Conservation (phyloP, 2,113 vertebrate species). For the Anarrhichthys ocellatus region DNA sequence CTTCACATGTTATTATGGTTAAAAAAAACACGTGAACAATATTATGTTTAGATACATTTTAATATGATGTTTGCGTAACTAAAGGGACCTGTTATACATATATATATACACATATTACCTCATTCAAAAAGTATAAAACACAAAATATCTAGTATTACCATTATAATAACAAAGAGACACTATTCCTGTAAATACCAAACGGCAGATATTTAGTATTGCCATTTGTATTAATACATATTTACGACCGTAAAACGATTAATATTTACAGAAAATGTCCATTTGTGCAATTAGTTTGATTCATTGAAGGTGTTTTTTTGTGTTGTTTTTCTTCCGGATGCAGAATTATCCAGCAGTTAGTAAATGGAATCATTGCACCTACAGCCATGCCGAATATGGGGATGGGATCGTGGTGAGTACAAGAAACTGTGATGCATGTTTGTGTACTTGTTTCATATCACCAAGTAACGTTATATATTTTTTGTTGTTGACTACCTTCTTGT, state of each 20-base stretch:
- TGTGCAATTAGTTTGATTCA: not conserved
- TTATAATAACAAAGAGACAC: not conserved
- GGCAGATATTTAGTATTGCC: not conserved
- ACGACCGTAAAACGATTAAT: not conserved
- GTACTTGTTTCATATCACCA: not conserved
- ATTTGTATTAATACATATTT: not conserved
- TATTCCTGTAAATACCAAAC: not conserved
- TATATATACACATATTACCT: not conserved
- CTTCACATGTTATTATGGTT: not conserved
- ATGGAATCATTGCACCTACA: slow-evolving; percentile 95
- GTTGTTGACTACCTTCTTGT: slow-evolving; percentile 9
- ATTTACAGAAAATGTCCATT: not conserved
- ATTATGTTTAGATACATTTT: not conserved
- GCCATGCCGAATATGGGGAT: slow-evolving; percentile 93
- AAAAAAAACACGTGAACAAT: not conserved
- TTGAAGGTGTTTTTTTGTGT: not conserved
- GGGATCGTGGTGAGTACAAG: slow-evolving; percentile 90
- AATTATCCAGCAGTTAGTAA: slow-evolving; percentile 97
- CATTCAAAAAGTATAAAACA: not conserved
- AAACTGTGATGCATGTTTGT: not conserved
- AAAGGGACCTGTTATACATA: not conserved
- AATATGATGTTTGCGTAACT: not conserved
- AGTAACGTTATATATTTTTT: not conserved
- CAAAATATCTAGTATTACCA: not conserved
- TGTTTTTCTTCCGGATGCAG: slow-evolving; percentile 73